Base-by-base conservation (phyloP, 2,888 invertebrate species). In the Stenichneumon culpator region DNA sequence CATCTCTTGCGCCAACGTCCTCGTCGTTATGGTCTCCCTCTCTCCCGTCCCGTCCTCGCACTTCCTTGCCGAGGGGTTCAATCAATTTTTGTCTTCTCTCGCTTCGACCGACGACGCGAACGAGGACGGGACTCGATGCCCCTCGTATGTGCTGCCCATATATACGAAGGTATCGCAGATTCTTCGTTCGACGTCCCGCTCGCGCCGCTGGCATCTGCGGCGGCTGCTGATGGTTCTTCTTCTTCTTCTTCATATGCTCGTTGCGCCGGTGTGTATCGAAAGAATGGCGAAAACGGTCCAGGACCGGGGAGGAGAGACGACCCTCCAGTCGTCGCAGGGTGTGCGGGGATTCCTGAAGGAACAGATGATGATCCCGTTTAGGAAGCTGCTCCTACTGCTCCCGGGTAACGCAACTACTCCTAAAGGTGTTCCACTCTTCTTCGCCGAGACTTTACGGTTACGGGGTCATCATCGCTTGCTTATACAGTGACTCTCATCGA, bases 311-410 rank as follows among this genome's bases (percentile, higher is more conserved):
- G 32, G 70, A 67, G 78, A 82, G 82, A 79, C 84, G 85, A 83
- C 82, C 86, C 84, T 81, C 87, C 73, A 19, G 47, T 74, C 79
- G 79, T 68, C 79, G 74, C 63, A 84, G 89, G 89, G 90, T 84
- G 44, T 16, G 44, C 16, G 44, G 11, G 88, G 87, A 89, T 89
- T 91, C 91, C 90, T 88, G 91, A 89, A 92, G 92, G 91, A 93
- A 92, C 91, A 92, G 91, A 93, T 92, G 91, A 91, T 88, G 92
- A 93, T 93, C 93, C 92, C 93, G 92, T 93, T 92, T 92, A 90
- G 90, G 90, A 91, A 91, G 91, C 90, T 92, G 92, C 90, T 44
- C 50, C 36, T 65, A n/a, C 36, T 25, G 19, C 25, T 25, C 25
- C 63, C 22, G 47, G 44, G 47, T 25, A n/a, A 44, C 44, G 44